These are phyloP conservation scores for Hydropsyche betteni DNA, from an alignment of 2,888 invertebrate genomes.

Conservation along the genomic window DNA sequence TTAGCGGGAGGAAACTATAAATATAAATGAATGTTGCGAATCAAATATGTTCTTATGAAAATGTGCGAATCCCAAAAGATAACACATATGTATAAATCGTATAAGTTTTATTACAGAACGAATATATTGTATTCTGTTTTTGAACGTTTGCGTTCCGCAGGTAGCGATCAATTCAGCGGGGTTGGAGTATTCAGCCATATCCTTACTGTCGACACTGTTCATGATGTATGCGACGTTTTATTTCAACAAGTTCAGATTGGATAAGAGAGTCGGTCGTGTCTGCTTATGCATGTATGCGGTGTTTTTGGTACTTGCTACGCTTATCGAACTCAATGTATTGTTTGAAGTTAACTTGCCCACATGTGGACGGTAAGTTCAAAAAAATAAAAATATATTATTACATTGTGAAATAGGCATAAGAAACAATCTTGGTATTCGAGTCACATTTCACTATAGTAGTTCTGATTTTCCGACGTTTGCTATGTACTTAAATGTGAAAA, in stretches of 20 bases:
- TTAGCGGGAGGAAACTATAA: no score
- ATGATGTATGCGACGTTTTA: conserved; percentile 86
- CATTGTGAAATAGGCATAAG: not conserved
- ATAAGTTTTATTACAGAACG: no score
- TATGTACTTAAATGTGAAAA: no score
- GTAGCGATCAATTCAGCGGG: conserved; percentile 91
- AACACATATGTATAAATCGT: no score
- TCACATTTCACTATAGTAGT: not conserved
- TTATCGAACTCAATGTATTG: conserved; percentile 93
- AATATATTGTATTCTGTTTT: not conserved
- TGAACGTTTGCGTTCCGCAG: conserved; percentile 55
- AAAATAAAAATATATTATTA: not conserved
- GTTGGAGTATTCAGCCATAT: conserved; percentile 89
- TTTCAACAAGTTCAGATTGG: conserved; percentile 86
- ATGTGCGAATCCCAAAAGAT: no score
- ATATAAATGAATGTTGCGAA: no score
- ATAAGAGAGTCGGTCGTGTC: conserved; percentile 83
- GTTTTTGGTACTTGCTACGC: conserved; percentile 85
- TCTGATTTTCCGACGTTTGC: not conserved
- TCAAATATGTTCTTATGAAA: no score
- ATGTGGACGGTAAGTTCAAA: conserved; percentile 69
- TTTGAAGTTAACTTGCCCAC: conserved; percentile 90
- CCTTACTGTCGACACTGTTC: conserved; percentile 84
- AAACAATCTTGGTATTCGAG: not conserved
- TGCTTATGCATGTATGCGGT: conserved; percentile 88